A percentile compares a stretch with the other conserved stretches of the same genome.
These are phyloP conservation scores for Hestina assimilis DNA, from an alignment of 1,140 invertebrate species.

Conservation along the genomic window DNA sequence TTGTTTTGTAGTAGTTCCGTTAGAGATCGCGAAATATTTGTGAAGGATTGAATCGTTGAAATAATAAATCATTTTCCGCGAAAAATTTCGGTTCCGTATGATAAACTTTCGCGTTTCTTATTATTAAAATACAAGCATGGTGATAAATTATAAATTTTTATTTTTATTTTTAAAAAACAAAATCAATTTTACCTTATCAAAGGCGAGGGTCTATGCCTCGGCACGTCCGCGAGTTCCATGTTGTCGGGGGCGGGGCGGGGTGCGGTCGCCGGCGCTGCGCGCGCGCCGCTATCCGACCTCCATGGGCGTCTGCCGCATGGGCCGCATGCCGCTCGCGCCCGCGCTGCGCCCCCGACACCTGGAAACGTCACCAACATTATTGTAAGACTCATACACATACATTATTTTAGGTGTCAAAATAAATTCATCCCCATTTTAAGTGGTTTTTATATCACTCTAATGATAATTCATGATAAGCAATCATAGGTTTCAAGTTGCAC, in stretches of 20 bases:
- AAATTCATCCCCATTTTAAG: too few species aligned
- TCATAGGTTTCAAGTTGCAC: too few species aligned
- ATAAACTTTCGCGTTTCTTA: too few species aligned
- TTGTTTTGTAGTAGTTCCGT: background rate
- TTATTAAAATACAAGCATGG: background rate
- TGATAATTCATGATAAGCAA: too few species aligned
- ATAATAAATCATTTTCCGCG: too few species aligned
- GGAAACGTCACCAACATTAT: constrained; percentile 1
- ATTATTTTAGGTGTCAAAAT: too few species aligned
- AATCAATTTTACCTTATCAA: constrained; percentile 79
- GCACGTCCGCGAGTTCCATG: constrained; percentile 81
- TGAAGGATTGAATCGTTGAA: too few species aligned
- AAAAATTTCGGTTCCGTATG: too few species aligned
- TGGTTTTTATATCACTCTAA: too few species aligned
- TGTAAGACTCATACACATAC: too few species aligned
- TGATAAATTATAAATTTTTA: too few species aligned
- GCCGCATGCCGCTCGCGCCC: constrained; percentile 80
- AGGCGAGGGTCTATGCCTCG: constrained; percentile 82
- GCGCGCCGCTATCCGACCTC: constrained; percentile 83
- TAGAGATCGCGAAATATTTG: too few species aligned
- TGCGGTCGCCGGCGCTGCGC: constrained; percentile 80
- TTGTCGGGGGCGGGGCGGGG: constrained; percentile 73
- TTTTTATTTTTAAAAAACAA: background rate
- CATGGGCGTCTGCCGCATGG: constrained; percentile 83
- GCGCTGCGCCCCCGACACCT: constrained; percentile 75